These are phyloP conservation scores for Cerastis rubricosa DNA, from an alignment of 2,888 invertebrate species.

Conservation along the genomic window DNA sequence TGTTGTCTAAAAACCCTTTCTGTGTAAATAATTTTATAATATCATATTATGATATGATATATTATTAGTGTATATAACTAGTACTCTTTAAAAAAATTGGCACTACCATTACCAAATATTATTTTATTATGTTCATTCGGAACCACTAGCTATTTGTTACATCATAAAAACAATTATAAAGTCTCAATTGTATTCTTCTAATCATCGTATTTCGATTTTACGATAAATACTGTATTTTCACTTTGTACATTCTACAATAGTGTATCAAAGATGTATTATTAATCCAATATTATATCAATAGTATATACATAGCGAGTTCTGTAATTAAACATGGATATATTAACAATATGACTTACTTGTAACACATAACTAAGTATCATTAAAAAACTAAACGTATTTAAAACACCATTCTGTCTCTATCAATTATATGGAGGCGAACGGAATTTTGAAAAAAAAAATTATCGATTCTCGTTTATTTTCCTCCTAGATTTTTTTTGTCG, in stretches of 20 bases:
- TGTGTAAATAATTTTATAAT: neutral
- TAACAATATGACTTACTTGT: neutral
- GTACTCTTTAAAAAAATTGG: neutral
- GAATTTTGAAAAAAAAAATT: no score
- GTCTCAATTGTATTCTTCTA: neutral
- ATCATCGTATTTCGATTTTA: constrained; percentile 3
- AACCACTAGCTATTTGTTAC: neutral
- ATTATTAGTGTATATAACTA: neutral
- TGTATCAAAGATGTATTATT: constrained; percentile 15
- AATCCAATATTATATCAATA: neutral
- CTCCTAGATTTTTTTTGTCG: no score
- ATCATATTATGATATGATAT: no score
- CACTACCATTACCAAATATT: neutral
- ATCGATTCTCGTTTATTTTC: no score
- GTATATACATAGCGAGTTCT: neutral
- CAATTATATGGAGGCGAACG: neutral
- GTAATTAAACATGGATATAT: constrained; percentile 18
- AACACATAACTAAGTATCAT: neutral
- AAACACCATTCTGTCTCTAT: neutral
- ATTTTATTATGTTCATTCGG: neutral
- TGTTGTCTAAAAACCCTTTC: neutral
- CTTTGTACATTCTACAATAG: neutral
- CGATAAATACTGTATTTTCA: neutral
- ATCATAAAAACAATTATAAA: neutral
- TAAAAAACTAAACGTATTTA: neutral